These are phyloP conservation scores for Nudaria mundana DNA, from an alignment of 2,888 invertebrate species.

Conservation along the genomic window DNA sequence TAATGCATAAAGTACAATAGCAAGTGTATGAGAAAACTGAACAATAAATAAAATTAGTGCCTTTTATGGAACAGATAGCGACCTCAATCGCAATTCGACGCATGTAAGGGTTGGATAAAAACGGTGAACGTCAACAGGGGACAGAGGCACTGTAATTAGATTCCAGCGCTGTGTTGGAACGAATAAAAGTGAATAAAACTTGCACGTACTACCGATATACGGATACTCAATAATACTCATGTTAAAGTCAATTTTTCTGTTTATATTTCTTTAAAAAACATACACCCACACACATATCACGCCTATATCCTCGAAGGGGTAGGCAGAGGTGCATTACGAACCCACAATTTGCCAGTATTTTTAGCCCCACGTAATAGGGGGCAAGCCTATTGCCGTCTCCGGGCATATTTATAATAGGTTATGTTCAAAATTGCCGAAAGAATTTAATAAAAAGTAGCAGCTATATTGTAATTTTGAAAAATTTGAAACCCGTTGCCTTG, in stretches of 20 bases:
- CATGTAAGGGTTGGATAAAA: conserved; percentile 33
- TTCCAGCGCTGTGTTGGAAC: conserved; percentile 26
- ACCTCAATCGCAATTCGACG: conserved; percentile 33
- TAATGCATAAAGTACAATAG: neutral
- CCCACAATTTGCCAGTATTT: no score
- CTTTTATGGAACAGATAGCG: conserved; percentile 15
- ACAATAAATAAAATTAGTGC: conserved; percentile 16
- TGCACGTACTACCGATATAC: conserved; percentile 15
- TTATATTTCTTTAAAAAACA: no score
- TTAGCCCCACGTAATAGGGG: neutral
- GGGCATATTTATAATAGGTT: no score
- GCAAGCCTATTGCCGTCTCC: neutral
- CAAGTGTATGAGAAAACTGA: conserved; percentile 9
- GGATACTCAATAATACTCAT: no score
- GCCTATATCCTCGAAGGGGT: no score
- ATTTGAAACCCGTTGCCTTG: no score
- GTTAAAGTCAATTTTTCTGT: no score
- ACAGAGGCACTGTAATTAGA: conserved; percentile 39
- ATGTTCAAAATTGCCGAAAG: no score
- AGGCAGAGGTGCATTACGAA: no score
- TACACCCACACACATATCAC: no score
- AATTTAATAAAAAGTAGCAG: no score
- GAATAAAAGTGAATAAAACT: conserved; percentile 29
- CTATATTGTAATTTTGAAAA: no score
- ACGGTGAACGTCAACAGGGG: conserved; percentile 29